Evolutionary conservation across 2,888 invertebrate genomes (phyloP).

Genomic region (Stenoptilia bipunctidactyla): DNA sequence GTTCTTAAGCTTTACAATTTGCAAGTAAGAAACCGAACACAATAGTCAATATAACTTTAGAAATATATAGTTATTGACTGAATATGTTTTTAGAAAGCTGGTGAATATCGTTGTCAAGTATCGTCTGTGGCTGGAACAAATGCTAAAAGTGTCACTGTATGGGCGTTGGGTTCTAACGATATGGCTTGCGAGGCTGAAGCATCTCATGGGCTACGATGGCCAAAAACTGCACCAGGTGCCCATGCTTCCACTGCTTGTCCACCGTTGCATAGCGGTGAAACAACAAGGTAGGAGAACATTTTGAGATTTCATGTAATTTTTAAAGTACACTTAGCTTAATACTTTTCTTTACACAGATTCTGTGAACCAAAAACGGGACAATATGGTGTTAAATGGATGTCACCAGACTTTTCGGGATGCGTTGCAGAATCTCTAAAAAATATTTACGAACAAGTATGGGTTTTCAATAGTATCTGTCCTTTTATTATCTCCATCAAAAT

Average conservation of each 20-base stretch:
- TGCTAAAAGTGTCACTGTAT: constrained; percentile 72
- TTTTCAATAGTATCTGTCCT: too few relatives aligned
- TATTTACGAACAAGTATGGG: constrained; percentile 73
- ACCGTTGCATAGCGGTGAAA: constrained; percentile 62
- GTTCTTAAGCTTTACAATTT: constrained; percentile 83
- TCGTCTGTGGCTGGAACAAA: constrained; percentile 61
- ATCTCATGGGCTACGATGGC: constrained; percentile 65
- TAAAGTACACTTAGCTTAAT: not conserved
- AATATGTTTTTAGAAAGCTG: constrained; percentile 73
- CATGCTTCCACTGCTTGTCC: constrained; percentile 68
- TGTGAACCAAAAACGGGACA: constrained; percentile 58
- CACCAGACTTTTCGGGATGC: constrained; percentile 83
- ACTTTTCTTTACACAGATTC: constrained; percentile 29
- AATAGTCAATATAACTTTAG: not conserved
- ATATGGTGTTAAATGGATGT: constrained; percentile 79
- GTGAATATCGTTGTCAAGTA: constrained; percentile 82
- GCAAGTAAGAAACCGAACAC: constrained; percentile 67
- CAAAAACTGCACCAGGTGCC: constrained; percentile 80
- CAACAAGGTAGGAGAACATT: constrained; percentile 32
- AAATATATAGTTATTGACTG: not conserved
- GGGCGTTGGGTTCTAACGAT: constrained; percentile 73
- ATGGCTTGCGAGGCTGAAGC: constrained; percentile 66
- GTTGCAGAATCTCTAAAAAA: constrained; percentile 74
- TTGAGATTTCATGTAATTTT: not conserved
- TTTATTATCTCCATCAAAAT: too few relatives aligned